A percentile compares a stretch with the other conserved stretches of the same genome.
Conservation (phyloP, 2,113 vertebrate species). For the Marmota flaviventris region DNA sequence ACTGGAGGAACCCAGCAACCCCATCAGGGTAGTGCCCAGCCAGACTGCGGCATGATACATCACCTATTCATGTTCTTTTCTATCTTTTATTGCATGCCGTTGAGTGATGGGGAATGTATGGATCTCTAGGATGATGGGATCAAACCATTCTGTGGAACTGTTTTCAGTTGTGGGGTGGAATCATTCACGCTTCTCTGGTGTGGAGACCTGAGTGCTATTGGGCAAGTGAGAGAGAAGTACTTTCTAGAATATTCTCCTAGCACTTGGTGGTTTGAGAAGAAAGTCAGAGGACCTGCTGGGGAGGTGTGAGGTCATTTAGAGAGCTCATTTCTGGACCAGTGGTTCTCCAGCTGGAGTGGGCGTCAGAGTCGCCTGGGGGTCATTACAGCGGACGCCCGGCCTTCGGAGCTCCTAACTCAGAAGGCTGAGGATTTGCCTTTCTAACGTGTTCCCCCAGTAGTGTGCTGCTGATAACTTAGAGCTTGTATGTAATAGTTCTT, state of each 20-base stretch:
- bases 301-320: conserved; percentile 36
- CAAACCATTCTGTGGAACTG: neutral
- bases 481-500: neutral
- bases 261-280: neutral
- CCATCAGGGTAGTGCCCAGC: no score
- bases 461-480: neutral
- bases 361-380: neutral
- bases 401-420: neutral
- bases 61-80: neutral
- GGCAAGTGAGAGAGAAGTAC: neutral
- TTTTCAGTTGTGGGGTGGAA: neutral
- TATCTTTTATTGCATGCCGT: neutral
- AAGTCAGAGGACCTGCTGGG: neutral
- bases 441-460: neutral
- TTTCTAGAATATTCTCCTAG: neutral
- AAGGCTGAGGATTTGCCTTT: neutral
- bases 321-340: neutral
- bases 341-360: neutral
- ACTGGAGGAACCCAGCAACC: no score
- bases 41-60: no score
- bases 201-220: neutral
- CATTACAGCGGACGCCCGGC: neutral
- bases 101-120: neutral
- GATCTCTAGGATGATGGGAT: neutral
- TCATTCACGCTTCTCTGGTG: neutral